Evolutionary conservation across 2,888 invertebrate species (phyloP).

Genomic region (Apodemia hepburni): DNA sequence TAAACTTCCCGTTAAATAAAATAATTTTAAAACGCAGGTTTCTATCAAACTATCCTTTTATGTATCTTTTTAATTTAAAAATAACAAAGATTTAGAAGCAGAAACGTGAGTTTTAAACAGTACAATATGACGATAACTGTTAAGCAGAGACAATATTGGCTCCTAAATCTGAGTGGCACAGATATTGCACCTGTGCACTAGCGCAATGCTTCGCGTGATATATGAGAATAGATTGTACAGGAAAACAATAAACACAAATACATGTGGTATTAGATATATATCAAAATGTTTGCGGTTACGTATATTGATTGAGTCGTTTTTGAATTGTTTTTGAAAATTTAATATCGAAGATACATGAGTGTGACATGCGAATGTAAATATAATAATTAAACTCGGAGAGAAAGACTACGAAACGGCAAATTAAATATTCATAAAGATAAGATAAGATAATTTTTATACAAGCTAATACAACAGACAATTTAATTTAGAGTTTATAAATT

Average conservation of each 20-base stretch:
- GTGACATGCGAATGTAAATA: too few relatives aligned
- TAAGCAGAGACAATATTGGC: constrained; percentile 50
- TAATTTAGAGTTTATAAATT: too few relatives aligned
- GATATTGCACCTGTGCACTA: constrained; percentile 57
- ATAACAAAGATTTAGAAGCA: constrained; percentile 10
- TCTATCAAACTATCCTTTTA: too few relatives aligned
- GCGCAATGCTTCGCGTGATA: constrained; percentile 46
- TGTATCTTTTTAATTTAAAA: background rate
- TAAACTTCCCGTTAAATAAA: too few relatives aligned
- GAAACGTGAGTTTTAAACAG: constrained; percentile 31
- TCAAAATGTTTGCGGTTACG: constrained; percentile 16
- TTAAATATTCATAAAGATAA: too few relatives aligned
- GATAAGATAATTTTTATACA: too few relatives aligned
- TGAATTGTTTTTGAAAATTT: background rate
- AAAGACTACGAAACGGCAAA: too few relatives aligned
- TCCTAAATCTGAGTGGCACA: constrained; percentile 63
- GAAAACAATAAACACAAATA: constrained; percentile 39
- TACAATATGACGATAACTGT: constrained; percentile 41
- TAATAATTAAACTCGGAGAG: too few relatives aligned
- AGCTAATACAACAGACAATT: too few relatives aligned
- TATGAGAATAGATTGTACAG: constrained; percentile 42
- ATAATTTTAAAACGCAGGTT: background rate
- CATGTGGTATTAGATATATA: constrained; percentile 20
- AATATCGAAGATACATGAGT: too few relatives aligned
- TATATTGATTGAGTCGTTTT: background rate